Evolutionary conservation across 2,113 vertebrate genomes (phyloP).

Genomic region (Microtus oregoni): DNA sequence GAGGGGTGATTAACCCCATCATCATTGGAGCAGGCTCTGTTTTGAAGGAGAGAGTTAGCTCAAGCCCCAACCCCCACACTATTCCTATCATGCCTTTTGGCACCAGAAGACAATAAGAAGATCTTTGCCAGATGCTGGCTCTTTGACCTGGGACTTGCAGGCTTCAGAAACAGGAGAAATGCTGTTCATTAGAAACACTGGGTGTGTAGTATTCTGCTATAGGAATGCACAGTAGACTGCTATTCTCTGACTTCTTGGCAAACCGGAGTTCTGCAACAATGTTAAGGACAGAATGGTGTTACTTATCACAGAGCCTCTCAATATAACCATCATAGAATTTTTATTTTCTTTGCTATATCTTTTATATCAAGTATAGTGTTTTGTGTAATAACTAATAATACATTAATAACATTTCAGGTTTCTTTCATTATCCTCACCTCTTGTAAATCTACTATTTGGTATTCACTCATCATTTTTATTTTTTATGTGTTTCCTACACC

Average conservation of each 20-base stretch:
- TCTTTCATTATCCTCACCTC: background rate
- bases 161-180: background rate
- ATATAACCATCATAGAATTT: background rate
- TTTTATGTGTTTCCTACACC: background rate
- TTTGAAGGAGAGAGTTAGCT: background rate
- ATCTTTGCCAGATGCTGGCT: background rate
- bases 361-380: background rate
- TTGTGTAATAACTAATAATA: background rate
- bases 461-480: background rate
- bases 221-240: background rate
- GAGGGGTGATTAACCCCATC: background rate
- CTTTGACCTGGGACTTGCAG: background rate
- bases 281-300: background rate
- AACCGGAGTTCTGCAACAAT: background rate
- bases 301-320: background rate
- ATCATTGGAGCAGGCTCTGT: background rate
- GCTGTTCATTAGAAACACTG: background rate
- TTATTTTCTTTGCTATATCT: background rate
- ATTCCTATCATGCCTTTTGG: background rate
- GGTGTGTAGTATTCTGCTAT: background rate
- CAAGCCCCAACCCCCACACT: rapidly evolving
- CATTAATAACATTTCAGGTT: background rate
- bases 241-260: background rate
- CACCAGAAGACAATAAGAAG: background rate
- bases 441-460: background rate